phyloP scores from a whole-genome alignment of 2,888 invertebrate genomes.

The Copidosoma aretas region DNA sequence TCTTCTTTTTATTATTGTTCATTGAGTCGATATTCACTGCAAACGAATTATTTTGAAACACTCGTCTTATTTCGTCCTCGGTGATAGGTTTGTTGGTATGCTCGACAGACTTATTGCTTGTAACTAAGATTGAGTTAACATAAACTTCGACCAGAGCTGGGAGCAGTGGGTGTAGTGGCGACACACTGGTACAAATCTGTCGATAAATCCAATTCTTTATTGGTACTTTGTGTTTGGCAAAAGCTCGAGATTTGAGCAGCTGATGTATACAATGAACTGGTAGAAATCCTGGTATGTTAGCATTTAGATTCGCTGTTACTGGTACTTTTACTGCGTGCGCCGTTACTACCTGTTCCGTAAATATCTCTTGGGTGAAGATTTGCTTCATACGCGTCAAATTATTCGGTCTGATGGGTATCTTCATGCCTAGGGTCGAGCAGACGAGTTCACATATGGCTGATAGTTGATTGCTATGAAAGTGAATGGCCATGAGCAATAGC shows the following conservation, averaged over 20 bases:
- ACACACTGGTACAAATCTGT: slow-evolving; percentile 86
- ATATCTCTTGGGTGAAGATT: slow-evolving; percentile 95
- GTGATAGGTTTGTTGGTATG: slow-evolving; percentile 90
- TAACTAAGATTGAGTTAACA: slow-evolving; percentile 86
- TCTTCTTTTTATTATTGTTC: slow-evolving; percentile 52
- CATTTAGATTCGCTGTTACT: slow-evolving; percentile 87
- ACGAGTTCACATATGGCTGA: slow-evolving; percentile 93
- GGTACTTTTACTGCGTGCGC: slow-evolving; percentile 95
- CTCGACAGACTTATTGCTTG: slow-evolving; percentile 72
- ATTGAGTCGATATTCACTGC: slow-evolving; percentile 75
- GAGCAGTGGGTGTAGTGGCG: slow-evolving; percentile 92
- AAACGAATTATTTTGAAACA: slow-evolving; percentile 80
- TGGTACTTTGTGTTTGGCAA: slow-evolving; percentile 94
- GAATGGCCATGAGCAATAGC: slow-evolving; percentile 93
- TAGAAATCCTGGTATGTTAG: slow-evolving; percentile 87
- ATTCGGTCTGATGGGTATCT: slow-evolving; percentile 85
- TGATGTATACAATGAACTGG: slow-evolving; percentile 98
- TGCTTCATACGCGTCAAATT: slow-evolving; percentile 88
- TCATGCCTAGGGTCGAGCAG: slow-evolving; percentile 93
- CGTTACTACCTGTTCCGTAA: slow-evolving; percentile 96
- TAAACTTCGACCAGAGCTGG: slow-evolving; percentile 94
- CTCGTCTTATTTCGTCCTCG: slow-evolving; percentile 79
- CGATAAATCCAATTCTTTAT: slow-evolving; percentile 96
- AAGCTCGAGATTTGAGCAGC: slow-evolving; percentile 89
- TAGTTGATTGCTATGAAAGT: slow-evolving; percentile 94